Base-by-base conservation (phyloP, 1,140 invertebrate genomes). In the Nasonia giraulti region DNA sequence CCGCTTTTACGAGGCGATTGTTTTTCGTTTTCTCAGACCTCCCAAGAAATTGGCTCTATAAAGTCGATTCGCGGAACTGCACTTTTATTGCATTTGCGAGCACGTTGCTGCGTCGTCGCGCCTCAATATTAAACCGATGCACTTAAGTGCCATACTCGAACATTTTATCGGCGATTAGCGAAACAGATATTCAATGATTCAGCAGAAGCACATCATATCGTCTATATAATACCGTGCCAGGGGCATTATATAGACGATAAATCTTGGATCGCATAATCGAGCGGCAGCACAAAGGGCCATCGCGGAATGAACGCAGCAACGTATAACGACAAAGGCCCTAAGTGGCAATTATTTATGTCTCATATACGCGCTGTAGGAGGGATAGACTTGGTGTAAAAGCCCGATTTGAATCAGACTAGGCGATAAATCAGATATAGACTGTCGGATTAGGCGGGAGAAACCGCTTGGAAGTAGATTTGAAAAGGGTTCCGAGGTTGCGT, bases 311-410 rank as follows among this genome's bases (percentile, higher is more conserved):
- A 85, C 85, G 84, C 84, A 77, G 84, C 83, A 86, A 71, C 74
- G 86, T 80, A 20, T 62, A 85, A 85, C 89, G 88, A 91, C 90
- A 91, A 91, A 90, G 87, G 55, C 80, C 44, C 89, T 90, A 90
- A 91, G 86, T 90, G 84, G 88, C 90, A 89, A 90, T 91, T 90
- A 90, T 91, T 90, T 90, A 91, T 91, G 89, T 82, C 86, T 87
- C 84, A 17, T 17, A n/a, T 33, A 71, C 31, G 23, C 68, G 27
- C 17, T 31, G 44, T 5, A 77, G 86, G 87, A 44, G 40, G 40
- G 40, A 44, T 0, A 44, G 40, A 88, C 81, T 86, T 44, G 76
- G 83, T 44, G 80, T 66, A 47, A 66, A 79, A n/a, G 78, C 87
- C 73, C 76, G 85, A 20, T 23, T 5, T 47, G 75, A 89, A 89